phyloP scores from a whole-genome alignment of 2,113 vertebrate genomes.

The Micromys minutus region DNA sequence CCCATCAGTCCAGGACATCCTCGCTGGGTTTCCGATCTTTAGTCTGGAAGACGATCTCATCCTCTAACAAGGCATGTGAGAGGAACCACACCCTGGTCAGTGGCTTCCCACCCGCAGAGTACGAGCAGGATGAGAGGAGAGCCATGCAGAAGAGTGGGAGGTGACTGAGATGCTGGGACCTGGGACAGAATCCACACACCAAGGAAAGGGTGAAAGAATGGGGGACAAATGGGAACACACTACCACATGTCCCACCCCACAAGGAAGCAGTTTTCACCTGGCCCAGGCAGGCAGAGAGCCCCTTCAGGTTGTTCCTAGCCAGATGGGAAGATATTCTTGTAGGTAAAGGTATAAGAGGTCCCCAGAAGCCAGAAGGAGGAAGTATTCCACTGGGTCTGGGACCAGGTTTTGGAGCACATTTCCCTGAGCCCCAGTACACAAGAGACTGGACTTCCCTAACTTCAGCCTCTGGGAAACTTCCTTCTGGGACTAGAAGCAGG shows the following conservation, averaged over 20 bases:
- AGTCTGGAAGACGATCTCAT: not conserved
- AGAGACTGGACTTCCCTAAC: not conserved
- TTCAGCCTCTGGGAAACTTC: not conserved
- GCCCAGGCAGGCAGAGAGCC: too few species aligned
- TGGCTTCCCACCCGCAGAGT: not conserved
- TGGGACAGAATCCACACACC: not conserved
- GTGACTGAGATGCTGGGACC: not conserved
- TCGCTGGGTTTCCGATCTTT: not conserved
- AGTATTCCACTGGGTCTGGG: not conserved
- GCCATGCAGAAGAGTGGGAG: not conserved
- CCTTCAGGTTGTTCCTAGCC: too few species aligned
- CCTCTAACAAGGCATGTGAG: not conserved
- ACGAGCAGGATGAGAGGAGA: too few species aligned
- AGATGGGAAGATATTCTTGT: not conserved
- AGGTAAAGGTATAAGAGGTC: not conserved
- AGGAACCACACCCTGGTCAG: not conserved
- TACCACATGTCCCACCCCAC: fast-evolving
- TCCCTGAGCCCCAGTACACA: not conserved
- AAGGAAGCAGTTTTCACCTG: not conserved
- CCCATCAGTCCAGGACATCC: not conserved
- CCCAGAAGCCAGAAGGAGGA: not conserved
- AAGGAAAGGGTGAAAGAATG: not conserved
- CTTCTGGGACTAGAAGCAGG: not conserved
- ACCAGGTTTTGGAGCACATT: not conserved
- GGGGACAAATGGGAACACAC: not conserved